These are phyloP conservation scores for Penelope pileata DNA, from an alignment of 2,113 vertebrate species.

Conservation along the genomic window DNA sequence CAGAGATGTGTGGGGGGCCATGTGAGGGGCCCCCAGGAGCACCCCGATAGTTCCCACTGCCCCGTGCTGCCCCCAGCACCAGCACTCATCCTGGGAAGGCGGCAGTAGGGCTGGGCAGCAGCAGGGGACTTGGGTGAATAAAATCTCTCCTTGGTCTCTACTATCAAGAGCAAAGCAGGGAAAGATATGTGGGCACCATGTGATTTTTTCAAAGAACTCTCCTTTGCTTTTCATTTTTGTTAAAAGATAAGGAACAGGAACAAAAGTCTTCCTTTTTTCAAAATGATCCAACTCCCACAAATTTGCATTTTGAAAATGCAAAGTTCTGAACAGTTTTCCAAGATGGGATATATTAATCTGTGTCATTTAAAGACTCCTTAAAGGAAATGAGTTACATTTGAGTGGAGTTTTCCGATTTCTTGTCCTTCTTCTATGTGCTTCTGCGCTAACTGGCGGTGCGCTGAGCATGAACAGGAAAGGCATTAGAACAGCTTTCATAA, in stretches of 20 bases:
- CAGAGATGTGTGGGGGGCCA: not conserved
- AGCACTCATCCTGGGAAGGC: too few species aligned
- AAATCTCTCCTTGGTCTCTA: rapidly evolving
- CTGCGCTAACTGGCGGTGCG: not conserved
- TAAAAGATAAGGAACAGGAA: not conserved
- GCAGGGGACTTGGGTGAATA: not conserved
- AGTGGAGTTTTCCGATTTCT: not conserved
- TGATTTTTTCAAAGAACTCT: not conserved
- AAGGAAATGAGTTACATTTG: not conserved
- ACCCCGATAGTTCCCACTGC: rapidly evolving
- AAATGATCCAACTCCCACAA: not conserved
- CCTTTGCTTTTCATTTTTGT: not conserved
- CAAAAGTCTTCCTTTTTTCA: not conserved
- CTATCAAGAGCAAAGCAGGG: not conserved
- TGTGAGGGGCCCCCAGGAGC: not conserved
- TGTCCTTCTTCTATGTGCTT: not conserved
- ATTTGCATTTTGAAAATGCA: not conserved
- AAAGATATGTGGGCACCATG: not conserved
- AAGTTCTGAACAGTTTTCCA: not conserved
- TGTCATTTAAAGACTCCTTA: not conserved
- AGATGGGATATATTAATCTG: not conserved
- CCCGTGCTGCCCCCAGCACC: not conserved
- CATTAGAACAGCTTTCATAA: not conserved
- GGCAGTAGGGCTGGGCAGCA: rapidly evolving
- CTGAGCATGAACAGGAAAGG: not conserved